Evolutionary conservation across 2,113 vertebrate genomes (phyloP), one percentile per base, ranked within the genome.

Genomic region (Peromyscus californicus): DNA sequence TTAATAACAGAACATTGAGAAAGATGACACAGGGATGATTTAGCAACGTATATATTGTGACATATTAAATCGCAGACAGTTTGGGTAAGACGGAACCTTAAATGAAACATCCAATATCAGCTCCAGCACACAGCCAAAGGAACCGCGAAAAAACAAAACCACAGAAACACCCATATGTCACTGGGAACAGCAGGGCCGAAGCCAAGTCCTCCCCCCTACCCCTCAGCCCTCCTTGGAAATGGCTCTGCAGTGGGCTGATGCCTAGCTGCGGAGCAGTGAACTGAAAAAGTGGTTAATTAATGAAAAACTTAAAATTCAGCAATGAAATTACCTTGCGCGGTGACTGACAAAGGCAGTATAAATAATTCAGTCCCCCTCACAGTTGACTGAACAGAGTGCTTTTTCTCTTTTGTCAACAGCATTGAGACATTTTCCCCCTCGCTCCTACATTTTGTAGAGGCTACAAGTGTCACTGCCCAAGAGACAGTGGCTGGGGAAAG

Each of bases 271-370:
- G 98, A 97, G 98, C 98, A 98, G 59, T 98, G 98, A 98, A 98
- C 97, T 98, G 98, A 98, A 98, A 98, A 98, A 98, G 93, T 92
- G 98, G 97, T 97, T 98, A 98, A 98, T 98, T 99, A 99, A 98
- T 98, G 98, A 98, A 98, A 98, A 99, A 98, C 98, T 98, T 98
- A 97, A 98, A 98, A 98, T 98, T 98, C 98, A 98, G 96, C 96
- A 97, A 92, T 97, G 97, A 99, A 98, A 99, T 98, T 97, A 98
- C 98, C 98, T 98, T 98, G 98, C 74, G 76, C 88, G 54, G 82
- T 98, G 89, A 98, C 98, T 98, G 98, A 98, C 97, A 99, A 95
- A 98, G 96, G 96, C 82, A 51, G 63, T 95, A 97, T 98, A 98
- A 98, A 98, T 98, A 98, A 98, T 98, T 98, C 98, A 98, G 96